Evolutionary conservation across 1,140 invertebrate species (phyloP).

Genomic region (Drosophila equinoxialis): DNA sequence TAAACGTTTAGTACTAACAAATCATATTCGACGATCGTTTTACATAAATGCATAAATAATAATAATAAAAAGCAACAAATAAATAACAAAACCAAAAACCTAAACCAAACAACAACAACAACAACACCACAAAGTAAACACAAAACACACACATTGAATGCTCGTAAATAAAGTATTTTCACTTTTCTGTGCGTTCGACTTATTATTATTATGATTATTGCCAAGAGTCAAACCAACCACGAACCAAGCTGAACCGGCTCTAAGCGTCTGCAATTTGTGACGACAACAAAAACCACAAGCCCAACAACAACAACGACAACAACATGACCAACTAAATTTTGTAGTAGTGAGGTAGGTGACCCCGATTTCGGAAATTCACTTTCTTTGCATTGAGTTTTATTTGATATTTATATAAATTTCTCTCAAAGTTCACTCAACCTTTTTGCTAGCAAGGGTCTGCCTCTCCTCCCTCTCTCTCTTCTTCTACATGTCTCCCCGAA

Average conservation of each 20-base stretch:
- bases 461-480: neutral
- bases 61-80: neutral
- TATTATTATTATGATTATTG: neutral
- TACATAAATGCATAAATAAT: conserved; percentile 47
- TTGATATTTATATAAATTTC: conserved; percentile 45
- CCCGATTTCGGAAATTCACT: conserved; percentile 65
- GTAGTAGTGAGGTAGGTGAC: neutral
- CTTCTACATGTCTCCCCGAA: conserved; percentile 12
- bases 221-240: conserved; percentile 16
- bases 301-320: neutral
- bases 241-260: conserved; percentile 35
- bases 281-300: conserved; percentile 27
- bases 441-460: neutral
- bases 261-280: conserved; percentile 63
- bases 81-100: neutral
- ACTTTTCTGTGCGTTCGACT: conserved; percentile 28
- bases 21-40: neutral
- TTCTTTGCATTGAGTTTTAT: conserved; percentile 62
- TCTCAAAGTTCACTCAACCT: conserved; percentile 62
- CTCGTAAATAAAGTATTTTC: conserved; percentile 57
- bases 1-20: neutral
- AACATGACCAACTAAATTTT: neutral
- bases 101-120: neutral
- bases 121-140: too few species aligned
- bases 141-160: conserved; percentile 33